These are phyloP conservation scores for Trichomycterus rosablanca DNA, from an alignment of 2,113 vertebrate genomes.

Conservation along the genomic window DNA sequence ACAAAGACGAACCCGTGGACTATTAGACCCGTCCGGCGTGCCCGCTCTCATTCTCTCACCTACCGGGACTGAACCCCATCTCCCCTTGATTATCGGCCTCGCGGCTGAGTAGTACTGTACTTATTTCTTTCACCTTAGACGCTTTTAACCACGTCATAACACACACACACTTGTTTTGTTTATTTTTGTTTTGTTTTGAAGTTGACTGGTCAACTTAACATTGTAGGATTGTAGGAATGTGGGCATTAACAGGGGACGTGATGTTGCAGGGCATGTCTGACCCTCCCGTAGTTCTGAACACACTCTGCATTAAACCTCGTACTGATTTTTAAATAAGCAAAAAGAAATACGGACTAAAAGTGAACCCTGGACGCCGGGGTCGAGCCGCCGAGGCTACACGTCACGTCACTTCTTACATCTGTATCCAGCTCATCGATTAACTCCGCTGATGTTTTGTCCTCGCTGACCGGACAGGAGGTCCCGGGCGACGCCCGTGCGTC, in stretches of 20 bases:
- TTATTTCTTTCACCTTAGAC: background rate
- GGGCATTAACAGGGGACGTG: constrained; percentile 49
- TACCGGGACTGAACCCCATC: constrained; percentile 45
- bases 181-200: constrained; percentile 28
- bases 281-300: too few species aligned
- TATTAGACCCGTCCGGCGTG: constrained; percentile 64
- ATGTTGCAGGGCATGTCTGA: constrained; percentile 60
- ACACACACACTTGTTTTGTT: constrained; percentile 14
- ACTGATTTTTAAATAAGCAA: too few species aligned
- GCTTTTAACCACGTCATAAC: constrained; percentile 58
- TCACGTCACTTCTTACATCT: too few species aligned
- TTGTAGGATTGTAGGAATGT: constrained; percentile 38
- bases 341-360: constrained; percentile 32
- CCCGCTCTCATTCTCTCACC: background rate
- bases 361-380: constrained; percentile 53
- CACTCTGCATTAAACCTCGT: too few species aligned
- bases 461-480: constrained; percentile 46
- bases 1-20: constrained; percentile 77
- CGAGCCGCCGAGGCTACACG: constrained; percentile 54
- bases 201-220: constrained; percentile 52
- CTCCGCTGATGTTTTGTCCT: too few species aligned
- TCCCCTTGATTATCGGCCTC: background rate
- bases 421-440: too few species aligned
- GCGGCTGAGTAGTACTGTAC: constrained; percentile 47
- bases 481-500: constrained; percentile 23